A percentile compares a stretch with the other conserved stretches of the same genome.
Evolutionary conservation across 1,140 invertebrate species (phyloP).

Genomic region (Radopholus similis): DNA sequence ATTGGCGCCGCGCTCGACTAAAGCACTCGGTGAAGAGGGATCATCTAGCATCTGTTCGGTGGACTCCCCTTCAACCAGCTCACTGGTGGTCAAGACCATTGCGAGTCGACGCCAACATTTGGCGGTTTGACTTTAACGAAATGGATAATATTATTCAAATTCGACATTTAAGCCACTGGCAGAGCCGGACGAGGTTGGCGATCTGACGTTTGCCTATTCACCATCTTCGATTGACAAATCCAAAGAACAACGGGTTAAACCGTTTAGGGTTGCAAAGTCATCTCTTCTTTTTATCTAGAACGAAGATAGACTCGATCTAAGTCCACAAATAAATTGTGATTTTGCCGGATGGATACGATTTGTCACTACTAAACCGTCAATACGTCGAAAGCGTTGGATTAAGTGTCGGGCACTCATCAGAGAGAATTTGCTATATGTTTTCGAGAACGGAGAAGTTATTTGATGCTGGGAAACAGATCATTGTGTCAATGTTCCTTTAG

Average conservation of each 20-base stretch:
- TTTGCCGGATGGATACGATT: no score
- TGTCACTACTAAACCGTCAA: not conserved
- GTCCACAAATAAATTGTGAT: no score
- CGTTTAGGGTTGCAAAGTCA: no score
- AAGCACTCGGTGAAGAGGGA: not conserved
- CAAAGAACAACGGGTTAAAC: no score
- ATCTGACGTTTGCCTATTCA: slow-evolving; percentile 6
- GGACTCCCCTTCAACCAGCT: slow-evolving; percentile 2
- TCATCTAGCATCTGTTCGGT: not conserved
- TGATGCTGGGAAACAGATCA: no score
- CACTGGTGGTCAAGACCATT: not conserved
- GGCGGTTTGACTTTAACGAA: not conserved
- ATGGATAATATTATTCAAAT: not conserved
- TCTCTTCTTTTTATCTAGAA: no score
- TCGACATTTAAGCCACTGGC: slow-evolving; percentile 38
- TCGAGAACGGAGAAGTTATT: no score
- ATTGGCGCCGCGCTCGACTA: not conserved
- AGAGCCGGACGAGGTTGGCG: slow-evolving; percentile 39
- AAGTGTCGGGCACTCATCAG: slow-evolving; percentile 14
- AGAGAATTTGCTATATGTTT: slow-evolving; percentile 3
- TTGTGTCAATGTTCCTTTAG: no score
- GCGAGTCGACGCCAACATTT: not conserved
- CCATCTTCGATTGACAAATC: no score
- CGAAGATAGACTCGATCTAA: no score
- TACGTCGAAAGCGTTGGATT: not conserved